Percentiles rank a stretch among this genome's conserved stretches.
Conservation (phyloP, 2,113 vertebrate species). For the Neofelis nebulosa region DNA sequence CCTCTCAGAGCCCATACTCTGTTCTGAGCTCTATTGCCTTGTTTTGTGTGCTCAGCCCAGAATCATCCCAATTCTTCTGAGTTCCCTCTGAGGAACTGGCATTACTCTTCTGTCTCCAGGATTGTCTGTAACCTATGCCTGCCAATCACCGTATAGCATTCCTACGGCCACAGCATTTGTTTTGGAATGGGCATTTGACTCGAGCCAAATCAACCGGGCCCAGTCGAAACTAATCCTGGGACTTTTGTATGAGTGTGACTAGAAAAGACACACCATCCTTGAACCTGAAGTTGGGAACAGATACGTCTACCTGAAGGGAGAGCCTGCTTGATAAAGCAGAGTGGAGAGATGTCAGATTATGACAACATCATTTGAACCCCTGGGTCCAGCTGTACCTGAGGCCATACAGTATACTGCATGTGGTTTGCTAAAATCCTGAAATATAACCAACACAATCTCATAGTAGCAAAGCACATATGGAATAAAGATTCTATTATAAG, state of each 20-base stretch:
- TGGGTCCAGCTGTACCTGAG: background rate
- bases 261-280: background rate
- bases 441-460: background rate
- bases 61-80: background rate
- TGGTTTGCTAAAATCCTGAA: constrained; percentile 22
- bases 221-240: background rate
- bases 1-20: background rate
- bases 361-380: background rate
- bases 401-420: too few relatives aligned
- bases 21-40: too few relatives aligned
- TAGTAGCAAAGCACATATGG: background rate
- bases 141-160: background rate
- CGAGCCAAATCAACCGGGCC: background rate
- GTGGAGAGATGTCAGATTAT: background rate
- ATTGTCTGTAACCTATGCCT: background rate
- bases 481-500: background rate
- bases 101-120: background rate
- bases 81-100: background rate
- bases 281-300: background rate
- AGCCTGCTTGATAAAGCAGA: background rate
- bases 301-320: background rate
- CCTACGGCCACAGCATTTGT: background rate
- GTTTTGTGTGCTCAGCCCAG: background rate
- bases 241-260: background rate
- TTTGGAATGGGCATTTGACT: background rate